Conservation (phyloP, 1,140 invertebrate genomes). For the Pteromalus puparum region DNA sequence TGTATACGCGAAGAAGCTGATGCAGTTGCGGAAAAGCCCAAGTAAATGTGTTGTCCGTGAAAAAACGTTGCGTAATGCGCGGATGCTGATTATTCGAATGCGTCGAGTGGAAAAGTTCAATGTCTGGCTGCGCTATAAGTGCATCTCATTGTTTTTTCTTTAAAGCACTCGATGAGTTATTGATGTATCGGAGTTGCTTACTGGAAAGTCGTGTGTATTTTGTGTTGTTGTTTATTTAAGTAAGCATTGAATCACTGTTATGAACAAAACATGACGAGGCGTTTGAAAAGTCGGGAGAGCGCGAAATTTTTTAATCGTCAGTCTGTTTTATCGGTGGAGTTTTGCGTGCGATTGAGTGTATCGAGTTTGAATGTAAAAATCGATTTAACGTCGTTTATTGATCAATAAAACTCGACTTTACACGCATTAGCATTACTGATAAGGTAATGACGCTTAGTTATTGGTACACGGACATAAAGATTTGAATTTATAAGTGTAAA, state of each 20-base stretch:
- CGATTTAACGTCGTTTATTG: neutral
- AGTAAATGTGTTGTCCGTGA: neutral
- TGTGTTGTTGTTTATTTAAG: too few relatives aligned
- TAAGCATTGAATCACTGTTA: neutral
- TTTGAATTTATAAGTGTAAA: neutral
- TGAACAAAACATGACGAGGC: neutral
- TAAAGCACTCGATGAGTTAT: too few relatives aligned
- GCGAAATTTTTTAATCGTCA: neutral
- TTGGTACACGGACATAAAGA: neutral
- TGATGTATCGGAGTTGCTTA: too few relatives aligned
- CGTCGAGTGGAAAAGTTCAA: neutral
- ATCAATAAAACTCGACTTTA: neutral
- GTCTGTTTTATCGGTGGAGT: neutral
- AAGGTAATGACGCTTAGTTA: neutral
- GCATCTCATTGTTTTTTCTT: neutral
- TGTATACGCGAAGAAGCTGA: too few relatives aligned
- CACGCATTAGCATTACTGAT: too few relatives aligned
- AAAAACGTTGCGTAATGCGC: neutral
- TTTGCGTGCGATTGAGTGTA: too few relatives aligned
- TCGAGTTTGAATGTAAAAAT: neutral
- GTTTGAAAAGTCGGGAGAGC: neutral
- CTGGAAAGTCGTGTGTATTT: neutral
- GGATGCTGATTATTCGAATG: neutral
- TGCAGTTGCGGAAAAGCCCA: too few relatives aligned
- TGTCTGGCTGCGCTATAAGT: neutral